phyloP scores from a whole-genome alignment of 2,113 vertebrate species.

The Todiramphus chloris region DNA sequence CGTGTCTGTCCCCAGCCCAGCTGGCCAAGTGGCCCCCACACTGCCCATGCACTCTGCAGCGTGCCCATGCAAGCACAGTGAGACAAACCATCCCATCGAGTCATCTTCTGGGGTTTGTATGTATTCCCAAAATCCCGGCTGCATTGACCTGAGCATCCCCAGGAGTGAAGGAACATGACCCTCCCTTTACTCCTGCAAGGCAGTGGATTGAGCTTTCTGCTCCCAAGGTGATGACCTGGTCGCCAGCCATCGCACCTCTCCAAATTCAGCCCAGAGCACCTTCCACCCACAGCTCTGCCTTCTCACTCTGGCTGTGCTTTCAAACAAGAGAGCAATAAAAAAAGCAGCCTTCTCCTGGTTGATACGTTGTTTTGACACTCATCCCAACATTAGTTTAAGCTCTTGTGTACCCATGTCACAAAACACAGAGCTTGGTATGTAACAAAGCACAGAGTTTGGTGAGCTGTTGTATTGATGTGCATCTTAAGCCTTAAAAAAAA shows the following conservation, averaged over 20 bases:
- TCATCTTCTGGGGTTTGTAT: background rate
- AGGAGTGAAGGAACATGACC: background rate
- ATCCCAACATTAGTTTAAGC: background rate
- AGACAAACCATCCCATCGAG: background rate
- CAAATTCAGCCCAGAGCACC: background rate
- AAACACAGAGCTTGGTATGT: background rate
- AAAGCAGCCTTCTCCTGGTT: background rate
- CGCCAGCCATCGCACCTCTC: background rate
- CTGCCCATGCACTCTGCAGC: rapidly evolving
- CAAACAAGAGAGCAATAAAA: background rate
- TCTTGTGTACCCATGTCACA: background rate
- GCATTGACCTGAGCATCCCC: rapidly evolving
- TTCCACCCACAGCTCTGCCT: background rate
- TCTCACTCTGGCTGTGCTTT: background rate
- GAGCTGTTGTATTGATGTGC: background rate
- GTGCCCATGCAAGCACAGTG: rapidly evolving
- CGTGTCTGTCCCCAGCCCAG: background rate
- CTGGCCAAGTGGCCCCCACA: background rate
- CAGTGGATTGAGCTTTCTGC: background rate
- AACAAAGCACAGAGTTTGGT: background rate
- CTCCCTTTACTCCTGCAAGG: background rate
- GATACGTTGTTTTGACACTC: background rate
- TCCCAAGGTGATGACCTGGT: background rate
- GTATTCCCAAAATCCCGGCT: background rate
- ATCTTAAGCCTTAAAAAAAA: background rate